These are phyloP conservation scores for Acanthosoma haemorrhoidale DNA, from an alignment of 2,888 invertebrate species.

Conservation along the genomic window DNA sequence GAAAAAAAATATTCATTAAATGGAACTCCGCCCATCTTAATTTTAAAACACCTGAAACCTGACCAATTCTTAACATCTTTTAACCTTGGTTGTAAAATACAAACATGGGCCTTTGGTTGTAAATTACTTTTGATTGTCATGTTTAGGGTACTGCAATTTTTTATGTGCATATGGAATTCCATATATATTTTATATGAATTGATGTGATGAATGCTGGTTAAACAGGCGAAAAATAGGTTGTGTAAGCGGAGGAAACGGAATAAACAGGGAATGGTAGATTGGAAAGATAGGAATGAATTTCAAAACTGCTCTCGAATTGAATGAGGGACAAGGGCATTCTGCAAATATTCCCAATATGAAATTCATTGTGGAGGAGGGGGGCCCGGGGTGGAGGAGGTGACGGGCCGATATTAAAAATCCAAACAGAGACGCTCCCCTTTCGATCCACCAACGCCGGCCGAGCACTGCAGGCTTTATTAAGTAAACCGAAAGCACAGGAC, in stretches of 20 bases:
- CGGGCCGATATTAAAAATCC: slow-evolving; percentile 1
- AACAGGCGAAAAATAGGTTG: too few species aligned
- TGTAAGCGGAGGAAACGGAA: not conserved
- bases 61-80: too few species aligned
- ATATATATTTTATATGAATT: too few species aligned
- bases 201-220: too few species aligned
- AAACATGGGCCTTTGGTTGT: too few species aligned
- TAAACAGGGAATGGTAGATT: not conserved
- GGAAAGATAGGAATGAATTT: not conserved
- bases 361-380: not conserved
- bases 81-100: too few species aligned
- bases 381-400: not conserved
- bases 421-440: slow-evolving; percentile 1
- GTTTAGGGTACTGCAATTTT: too few species aligned
- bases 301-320: not conserved
- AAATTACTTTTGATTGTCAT: too few species aligned
- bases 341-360: slow-evolving; percentile 8
- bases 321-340: not conserved
- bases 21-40: too few species aligned
- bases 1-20: too few species aligned
- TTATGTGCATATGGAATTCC: too few species aligned
- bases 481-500: slow-evolving; percentile 7
- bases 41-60: too few species aligned
- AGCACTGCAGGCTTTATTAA: not conserved
- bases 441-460: slow-evolving; percentile 4